Base-by-base conservation (phyloP, 2,797 vertebrate genomes). In the Tauraco hartlaubi region DNA sequence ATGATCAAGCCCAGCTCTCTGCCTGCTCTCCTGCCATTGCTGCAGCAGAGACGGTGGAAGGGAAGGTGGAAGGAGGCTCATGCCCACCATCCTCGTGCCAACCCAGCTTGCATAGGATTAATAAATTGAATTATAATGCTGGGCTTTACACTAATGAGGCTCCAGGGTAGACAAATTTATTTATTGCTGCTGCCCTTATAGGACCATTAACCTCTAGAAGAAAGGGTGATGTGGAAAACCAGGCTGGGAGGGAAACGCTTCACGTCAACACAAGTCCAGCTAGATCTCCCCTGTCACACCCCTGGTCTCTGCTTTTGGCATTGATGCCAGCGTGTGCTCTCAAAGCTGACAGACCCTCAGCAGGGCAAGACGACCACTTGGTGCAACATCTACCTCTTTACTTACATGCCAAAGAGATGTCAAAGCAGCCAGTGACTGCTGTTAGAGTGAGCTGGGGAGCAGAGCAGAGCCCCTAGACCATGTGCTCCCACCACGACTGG, bases 251-350 rank as follows among this genome's bases (percentile, higher is more conserved):
- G 29, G n/a, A 92, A 81, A 66, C 58, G n/a, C 2, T 79, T 29
- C 14, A 5, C 7, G 19, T 58, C 37, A 58, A 12, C 19, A 11
- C 21, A 48, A 12, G 13, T 44, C 29, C 8, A 10, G 15, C 21
- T 55, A 37, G 52, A 48, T 85, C 39, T 52, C 12, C 21, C 63
- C 62, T 76, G 51, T 51, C 59, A 39, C 29, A n/a, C 3, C 9
- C 9, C 7, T 21, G 8, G 26, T 33, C 41, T 75, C 41, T 81
- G 43, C 11, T 85, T 93, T 73, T 31, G 59, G 5, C 6, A 15
- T 25, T 0, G 0, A 3, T 58, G 21, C 4, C 28, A 25, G 16
- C 2, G 0, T 14, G 18, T 63, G 22, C 35, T 49, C 59, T 73
- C 59, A 87, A 55, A 85, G 23, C 31, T 78, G 16, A 21, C 29